Percentiles rank a stretch among this genome's conserved stretches.
Conservation (phyloP, 2,797 vertebrate genomes). For the Melanotaenia maccullochi region DNA sequence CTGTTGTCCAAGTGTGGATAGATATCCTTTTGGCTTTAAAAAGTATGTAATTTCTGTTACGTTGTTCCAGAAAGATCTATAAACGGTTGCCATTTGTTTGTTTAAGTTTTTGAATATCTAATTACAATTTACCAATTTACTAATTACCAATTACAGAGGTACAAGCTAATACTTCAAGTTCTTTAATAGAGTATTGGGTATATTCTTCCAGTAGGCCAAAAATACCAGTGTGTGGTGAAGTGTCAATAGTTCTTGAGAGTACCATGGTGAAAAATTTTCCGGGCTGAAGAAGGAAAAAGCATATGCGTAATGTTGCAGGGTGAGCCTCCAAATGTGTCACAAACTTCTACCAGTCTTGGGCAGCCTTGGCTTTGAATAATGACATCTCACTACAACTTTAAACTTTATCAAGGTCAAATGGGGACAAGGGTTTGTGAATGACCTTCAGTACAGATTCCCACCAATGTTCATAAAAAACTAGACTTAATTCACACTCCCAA, state of each 20-base stretch:
- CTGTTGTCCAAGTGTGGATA: too few relatives aligned
- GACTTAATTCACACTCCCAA: background rate
- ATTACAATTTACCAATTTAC: too few relatives aligned
- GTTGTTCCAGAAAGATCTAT: too few relatives aligned
- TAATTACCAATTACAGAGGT: too few relatives aligned
- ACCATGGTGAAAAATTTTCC: background rate
- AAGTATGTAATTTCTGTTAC: too few relatives aligned
- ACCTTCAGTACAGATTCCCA: background rate
- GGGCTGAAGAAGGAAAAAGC: background rate
- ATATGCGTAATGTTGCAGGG: background rate
- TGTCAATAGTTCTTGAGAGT: background rate
- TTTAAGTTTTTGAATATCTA: too few relatives aligned
- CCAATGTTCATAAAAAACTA: background rate
- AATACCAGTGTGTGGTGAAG: too few relatives aligned
- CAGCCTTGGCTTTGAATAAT: background rate
- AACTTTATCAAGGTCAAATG: slow-evolving; percentile 4
- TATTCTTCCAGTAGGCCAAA: too few relatives aligned
- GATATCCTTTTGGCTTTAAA: too few relatives aligned
- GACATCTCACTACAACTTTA: slow-evolving; percentile 16
- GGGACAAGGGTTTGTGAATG: background rate
- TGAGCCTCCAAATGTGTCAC: background rate
- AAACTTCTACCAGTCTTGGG: background rate
- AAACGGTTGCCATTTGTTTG: too few relatives aligned
- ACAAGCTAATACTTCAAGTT: too few relatives aligned
- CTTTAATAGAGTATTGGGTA: too few relatives aligned